Evolutionary conservation across 2,113 vertebrate species (phyloP).

Genomic region (Callopanchax toddi): DNA sequence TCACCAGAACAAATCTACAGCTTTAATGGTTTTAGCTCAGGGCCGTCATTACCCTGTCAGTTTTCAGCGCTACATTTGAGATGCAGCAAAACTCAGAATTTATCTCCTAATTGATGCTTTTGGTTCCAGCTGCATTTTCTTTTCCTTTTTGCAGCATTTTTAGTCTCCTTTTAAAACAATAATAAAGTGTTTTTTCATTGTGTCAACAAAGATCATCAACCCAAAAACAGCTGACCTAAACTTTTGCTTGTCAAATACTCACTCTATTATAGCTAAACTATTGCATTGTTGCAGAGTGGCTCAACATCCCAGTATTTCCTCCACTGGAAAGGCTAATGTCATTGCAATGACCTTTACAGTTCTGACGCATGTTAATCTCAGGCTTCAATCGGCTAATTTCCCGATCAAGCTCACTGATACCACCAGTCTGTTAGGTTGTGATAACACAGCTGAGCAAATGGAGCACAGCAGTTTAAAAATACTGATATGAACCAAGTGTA

Average conservation of each 20-base stretch:
- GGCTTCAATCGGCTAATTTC: constrained; percentile 43
- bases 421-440: constrained; percentile 27
- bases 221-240: constrained; percentile 22
- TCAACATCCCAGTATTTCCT: constrained; percentile 64
- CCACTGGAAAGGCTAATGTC: constrained; percentile 73
- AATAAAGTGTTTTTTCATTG: constrained; percentile 14
- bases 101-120: constrained; percentile 19
- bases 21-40: constrained; percentile 23
- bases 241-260: constrained; percentile 29
- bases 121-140: neutral
- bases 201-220: constrained; percentile 15
- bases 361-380: constrained; percentile 41
- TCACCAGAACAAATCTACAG: constrained; percentile 51
- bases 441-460: constrained; percentile 34
- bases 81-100: constrained; percentile 18
- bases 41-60: constrained; percentile 13
- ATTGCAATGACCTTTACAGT: constrained; percentile 80
- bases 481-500: neutral
- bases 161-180: neutral
- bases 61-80: constrained; percentile 3
- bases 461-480: neutral
- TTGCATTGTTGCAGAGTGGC: constrained; percentile 40
- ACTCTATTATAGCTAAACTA: constrained; percentile 39
- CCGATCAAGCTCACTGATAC: constrained; percentile 37
- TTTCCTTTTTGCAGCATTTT: neutral